Evolutionary conservation across 2,113 vertebrate genomes (phyloP).

Genomic region (Hylia prasina): DNA sequence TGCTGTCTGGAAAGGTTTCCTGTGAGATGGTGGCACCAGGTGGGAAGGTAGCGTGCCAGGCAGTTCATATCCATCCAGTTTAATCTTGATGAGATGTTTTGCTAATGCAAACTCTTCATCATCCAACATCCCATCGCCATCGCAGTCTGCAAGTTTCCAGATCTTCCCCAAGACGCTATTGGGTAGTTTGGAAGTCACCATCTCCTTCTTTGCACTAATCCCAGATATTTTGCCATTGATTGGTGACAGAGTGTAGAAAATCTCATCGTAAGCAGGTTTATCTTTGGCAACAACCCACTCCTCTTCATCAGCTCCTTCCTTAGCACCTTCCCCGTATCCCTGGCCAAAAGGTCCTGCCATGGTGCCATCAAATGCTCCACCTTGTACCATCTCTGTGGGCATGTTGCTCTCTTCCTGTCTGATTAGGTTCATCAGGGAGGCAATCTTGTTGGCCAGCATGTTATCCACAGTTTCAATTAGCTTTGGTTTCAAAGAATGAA

Average conservation of each 20-base stretch:
- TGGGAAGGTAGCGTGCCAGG: constrained; percentile 84
- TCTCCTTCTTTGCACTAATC: constrained; percentile 94
- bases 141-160: constrained; percentile 95
- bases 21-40: constrained; percentile 89
- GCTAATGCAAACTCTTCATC: constrained; percentile 95
- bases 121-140: constrained; percentile 92
- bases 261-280: constrained; percentile 94
- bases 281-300: constrained; percentile 95
- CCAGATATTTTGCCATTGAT: constrained; percentile 93
- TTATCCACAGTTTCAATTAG: constrained; percentile 93
- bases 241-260: constrained; percentile 94
- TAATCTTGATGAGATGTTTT: constrained; percentile 95
- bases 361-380: constrained; percentile 93
- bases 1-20: constrained; percentile 79
- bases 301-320: constrained; percentile 87
- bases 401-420: constrained; percentile 86
- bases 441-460: constrained; percentile 91
- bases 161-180: constrained; percentile 96
- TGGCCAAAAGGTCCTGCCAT: constrained; percentile 90
- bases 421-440: constrained; percentile 87
- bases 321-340: constrained; percentile 92
- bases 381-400: constrained; percentile 83
- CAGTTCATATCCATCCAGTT: constrained; percentile 92
- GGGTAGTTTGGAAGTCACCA: constrained; percentile 94
- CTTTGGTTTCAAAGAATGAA: constrained; percentile 92